Percentiles rank a stretch among this genome's conserved stretches.
phyloP scores from a whole-genome alignment of 2,888 invertebrate genomes.

The Drosophila yooni region DNA sequence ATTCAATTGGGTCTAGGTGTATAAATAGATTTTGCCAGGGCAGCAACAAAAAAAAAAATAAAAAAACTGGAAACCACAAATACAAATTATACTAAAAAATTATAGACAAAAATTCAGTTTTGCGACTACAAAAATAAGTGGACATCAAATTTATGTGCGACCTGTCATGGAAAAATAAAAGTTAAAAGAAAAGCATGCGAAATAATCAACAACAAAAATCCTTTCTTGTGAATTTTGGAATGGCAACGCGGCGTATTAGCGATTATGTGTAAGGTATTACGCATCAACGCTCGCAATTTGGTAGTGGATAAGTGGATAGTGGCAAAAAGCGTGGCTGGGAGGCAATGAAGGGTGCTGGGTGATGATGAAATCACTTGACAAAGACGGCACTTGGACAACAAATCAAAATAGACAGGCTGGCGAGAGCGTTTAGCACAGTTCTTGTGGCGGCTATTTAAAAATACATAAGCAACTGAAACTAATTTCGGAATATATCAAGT shows the following conservation, averaged over 20 bases:
- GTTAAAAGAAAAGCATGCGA: slow-evolving; percentile 40
- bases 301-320: slow-evolving; percentile 6
- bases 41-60: slow-evolving; percentile 30
- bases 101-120: slow-evolving; percentile 28
- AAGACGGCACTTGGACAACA: slow-evolving; percentile 76
- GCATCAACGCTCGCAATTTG: slow-evolving; percentile 53
- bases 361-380: slow-evolving; percentile 66
- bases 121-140: slow-evolving; percentile 32
- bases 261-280: slow-evolving; percentile 74
- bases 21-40: slow-evolving; percentile 62
- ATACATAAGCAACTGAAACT: slow-evolving; percentile 63
- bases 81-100: slow-evolving; percentile 23
- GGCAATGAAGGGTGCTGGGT: slow-evolving; percentile 29
- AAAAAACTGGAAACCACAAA: slow-evolving; percentile 15
- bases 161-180: slow-evolving; percentile 67
- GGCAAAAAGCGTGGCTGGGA: neutral
- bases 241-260: slow-evolving; percentile 65
- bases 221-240: slow-evolving; percentile 19
- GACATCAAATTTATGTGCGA: slow-evolving; percentile 54
- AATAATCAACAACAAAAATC: slow-evolving; percentile 18
- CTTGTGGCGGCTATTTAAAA: slow-evolving; percentile 76
- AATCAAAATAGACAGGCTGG: slow-evolving; percentile 79
- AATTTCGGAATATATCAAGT: slow-evolving; percentile 77
- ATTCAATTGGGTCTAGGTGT: slow-evolving; percentile 39
- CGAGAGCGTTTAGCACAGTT: slow-evolving; percentile 78